phyloP scores from a whole-genome alignment of 2,888 invertebrate species.

The Bruchidius siliquastri region DNA sequence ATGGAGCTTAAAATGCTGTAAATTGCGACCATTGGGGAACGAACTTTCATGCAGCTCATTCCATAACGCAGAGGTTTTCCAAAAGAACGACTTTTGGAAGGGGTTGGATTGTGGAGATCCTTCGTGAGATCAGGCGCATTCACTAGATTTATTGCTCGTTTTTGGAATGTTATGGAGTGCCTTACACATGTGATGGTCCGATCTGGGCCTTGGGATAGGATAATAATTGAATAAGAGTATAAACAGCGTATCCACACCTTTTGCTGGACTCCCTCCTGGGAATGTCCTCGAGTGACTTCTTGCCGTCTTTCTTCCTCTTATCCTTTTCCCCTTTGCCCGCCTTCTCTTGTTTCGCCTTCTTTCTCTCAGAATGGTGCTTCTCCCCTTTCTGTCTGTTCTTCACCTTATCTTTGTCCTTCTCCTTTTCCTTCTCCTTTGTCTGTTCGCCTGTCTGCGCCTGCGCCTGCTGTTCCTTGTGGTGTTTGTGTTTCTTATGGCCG shows the following conservation, averaged over 20 bases:
- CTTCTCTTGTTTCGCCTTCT: slow-evolving; percentile 18
- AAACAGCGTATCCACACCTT: neutral
- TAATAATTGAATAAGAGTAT: no score
- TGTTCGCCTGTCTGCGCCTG: slow-evolving; percentile 26
- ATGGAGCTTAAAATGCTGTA: no score
- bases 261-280: slow-evolving; percentile 60
- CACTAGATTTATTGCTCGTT: no score
- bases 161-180: no score
- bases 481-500: slow-evolving; percentile 44
- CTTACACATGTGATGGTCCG: no score
- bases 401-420: slow-evolving; percentile 21
- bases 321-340: slow-evolving; percentile 18
- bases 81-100: no score
- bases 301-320: slow-evolving; percentile 19
- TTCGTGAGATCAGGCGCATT: no score
- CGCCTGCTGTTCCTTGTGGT: slow-evolving; percentile 23
- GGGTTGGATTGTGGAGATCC: no score
- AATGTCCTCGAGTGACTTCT: slow-evolving; percentile 49
- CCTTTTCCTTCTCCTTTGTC: slow-evolving; percentile 13
- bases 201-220: no score
- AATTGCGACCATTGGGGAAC: no score
- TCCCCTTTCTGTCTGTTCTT: slow-evolving; percentile 14
- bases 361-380: slow-evolving; percentile 20
- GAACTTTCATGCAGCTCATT: no score
- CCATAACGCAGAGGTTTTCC: no score